Evolutionary conservation across 2,888 invertebrate species (phyloP).

Genomic region (Ischnura elegans): DNA sequence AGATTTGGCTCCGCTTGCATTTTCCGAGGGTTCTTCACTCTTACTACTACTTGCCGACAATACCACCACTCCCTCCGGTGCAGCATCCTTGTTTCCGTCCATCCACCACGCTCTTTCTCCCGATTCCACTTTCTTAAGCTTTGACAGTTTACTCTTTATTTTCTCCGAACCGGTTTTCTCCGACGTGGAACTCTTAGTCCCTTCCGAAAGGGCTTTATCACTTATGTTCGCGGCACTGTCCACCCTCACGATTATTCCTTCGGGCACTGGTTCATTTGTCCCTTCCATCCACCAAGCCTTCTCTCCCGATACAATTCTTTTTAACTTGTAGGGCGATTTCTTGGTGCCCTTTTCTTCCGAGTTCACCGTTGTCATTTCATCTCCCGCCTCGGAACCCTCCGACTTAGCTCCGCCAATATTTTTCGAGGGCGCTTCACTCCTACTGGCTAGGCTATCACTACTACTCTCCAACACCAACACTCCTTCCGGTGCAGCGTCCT

Average conservation of each 20-base stretch:
- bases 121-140: slow-evolving; percentile 70
- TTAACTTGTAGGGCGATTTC: not conserved
- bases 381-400: not conserved
- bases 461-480: slow-evolving; percentile 72
- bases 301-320: slow-evolving; percentile 76
- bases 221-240: not conserved
- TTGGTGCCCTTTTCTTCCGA: not conserved
- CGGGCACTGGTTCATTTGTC: slow-evolving; percentile 75
- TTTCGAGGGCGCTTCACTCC: not conserved
- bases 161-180: slow-evolving; percentile 22
- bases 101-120: slow-evolving; percentile 74
- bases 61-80: slow-evolving; percentile 72
- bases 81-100: slow-evolving; percentile 71
- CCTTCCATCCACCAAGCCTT: slow-evolving; percentile 80
- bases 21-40: not conserved
- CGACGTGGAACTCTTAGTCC: not conserved
- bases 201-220: not conserved
- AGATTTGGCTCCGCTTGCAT: slow-evolving; percentile 67
- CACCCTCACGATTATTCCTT: slow-evolving; percentile 72
- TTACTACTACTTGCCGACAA: not conserved
- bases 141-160: slow-evolving; percentile 18
- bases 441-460: not conserved
- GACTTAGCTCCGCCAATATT: not conserved
- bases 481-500: slow-evolving; percentile 54
- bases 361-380: not conserved